Base-by-base conservation (phyloP, 2,113 vertebrate genomes). In the Vidua chalybeata region DNA sequence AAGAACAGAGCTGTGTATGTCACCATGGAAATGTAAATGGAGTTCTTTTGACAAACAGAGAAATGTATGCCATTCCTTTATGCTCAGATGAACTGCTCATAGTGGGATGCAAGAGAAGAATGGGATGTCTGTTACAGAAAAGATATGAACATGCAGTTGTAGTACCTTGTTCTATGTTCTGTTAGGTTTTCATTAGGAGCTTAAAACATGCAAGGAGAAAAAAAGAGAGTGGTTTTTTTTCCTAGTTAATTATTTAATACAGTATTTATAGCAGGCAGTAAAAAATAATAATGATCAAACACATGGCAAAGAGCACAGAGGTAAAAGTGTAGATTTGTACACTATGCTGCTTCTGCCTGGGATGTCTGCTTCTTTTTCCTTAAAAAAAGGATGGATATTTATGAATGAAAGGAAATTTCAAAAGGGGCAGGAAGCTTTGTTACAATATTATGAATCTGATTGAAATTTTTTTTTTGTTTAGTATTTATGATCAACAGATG, bases 1-100 rank as follows among this genome's bases (percentile, higher is more conserved):
- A 97, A 97, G 91, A 96, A 97, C 81, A 95, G 93, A 79, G 79
- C 79, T 95, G 79, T 93, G 49, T 79, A 84, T 95, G 94, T 95
- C 84, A 92, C 95, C 89, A 96, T 89, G 87, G 95, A 98, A 96
- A 97, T 94, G 78, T 93, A 95, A 96, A 97, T 87, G 94, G 90
- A 87, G 79, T 75, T 92, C 52, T 94, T 97, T 96, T 97, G 90
- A 93, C 81, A 95, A 96, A 93, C 92, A 85, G 87, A 93, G 94
- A 96, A 93, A 97, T 97, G 93, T 93, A 85, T 85, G 91, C 96
- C 45, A 48, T 77, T 82, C 78, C 78, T 92, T 92, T 96, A 80
- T 96, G 76, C 71, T 96, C 81, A 86, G 68, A 82, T 76, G 62
- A 81, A 49, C 80, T 85, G 80, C 45, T 94, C 73, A 15, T 62